Conservation (phyloP, 1,140 invertebrate species). For the Drosophila lacteicornis region DNA sequence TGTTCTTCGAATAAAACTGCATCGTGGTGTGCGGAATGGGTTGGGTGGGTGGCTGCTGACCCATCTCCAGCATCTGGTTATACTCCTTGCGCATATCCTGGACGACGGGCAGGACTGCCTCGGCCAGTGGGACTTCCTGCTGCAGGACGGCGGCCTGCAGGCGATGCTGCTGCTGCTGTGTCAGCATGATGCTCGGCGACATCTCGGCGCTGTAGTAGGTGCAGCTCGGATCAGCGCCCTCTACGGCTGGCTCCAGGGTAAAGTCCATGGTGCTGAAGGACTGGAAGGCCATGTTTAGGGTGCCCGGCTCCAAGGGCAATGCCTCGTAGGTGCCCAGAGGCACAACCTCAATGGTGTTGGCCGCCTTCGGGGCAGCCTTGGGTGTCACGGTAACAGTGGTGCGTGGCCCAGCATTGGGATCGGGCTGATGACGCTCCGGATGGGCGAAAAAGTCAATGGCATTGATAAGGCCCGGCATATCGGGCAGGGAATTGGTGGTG, state of each 20-base stretch:
- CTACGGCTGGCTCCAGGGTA: neutral
- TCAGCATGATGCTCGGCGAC: slow-evolving; percentile 11
- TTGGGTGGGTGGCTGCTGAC: neutral
- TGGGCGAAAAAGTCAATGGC: slow-evolving; percentile 24
- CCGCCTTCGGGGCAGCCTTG: neutral
- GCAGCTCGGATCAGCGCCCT: neutral
- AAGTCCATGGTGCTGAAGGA: slow-evolving; percentile 25
- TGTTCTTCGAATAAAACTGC: neutral
- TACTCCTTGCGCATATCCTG: slow-evolving; percentile 33
- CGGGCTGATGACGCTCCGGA: slow-evolving; percentile 12
- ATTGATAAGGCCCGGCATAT: slow-evolving; percentile 21
- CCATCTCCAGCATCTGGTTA: neutral
- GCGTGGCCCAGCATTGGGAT: neutral
- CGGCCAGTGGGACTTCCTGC: slow-evolving; percentile 1
- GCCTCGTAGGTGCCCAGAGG: slow-evolving; percentile 2
- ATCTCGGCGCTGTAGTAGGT: neutral
- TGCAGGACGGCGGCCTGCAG: slow-evolving; percentile 40
- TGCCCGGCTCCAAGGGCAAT: neutral
- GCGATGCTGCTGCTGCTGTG: slow-evolving; percentile 7
- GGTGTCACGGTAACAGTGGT: slow-evolving; percentile 20
- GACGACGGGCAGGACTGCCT: slow-evolving; percentile 26
- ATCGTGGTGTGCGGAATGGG: slow-evolving; percentile 17
- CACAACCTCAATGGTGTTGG: slow-evolving; percentile 9
- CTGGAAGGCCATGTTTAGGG: slow-evolving; percentile 31
- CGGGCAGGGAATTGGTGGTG: slow-evolving; percentile 3